Evolutionary conservation across 2,888 invertebrate species (phyloP), one percentile per base, ranked within the genome.

Genomic region (Andricus curvator): DNA sequence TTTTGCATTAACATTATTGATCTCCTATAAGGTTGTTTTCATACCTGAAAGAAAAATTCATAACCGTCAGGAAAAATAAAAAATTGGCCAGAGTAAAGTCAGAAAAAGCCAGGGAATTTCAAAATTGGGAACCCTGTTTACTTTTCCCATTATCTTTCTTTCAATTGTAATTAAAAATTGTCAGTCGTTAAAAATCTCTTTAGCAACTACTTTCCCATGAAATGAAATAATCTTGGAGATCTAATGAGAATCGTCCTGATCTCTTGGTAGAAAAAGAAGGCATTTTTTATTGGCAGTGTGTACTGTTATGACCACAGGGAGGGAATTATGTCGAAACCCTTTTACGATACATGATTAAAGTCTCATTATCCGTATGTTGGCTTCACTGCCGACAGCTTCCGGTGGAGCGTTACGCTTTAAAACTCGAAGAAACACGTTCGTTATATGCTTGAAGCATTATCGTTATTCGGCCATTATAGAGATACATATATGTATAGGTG

Each of bases 391-490:
- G 6, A 70, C 74, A 81, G 80, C 82, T 83, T 82, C 82, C 80
- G 80, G 76, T 80, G 79, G 80, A 80, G 77, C 67, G 68, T 80
- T 81, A 80, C 82, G 78, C 81, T 51, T 81, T 68, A 64, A 70
- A 84, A 78, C 78, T 41, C 80, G 79, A 80, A 78, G 81, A 70
- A 81, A 82, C 70, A 70, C 68, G 68, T 70, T 70, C 70, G 51
- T 70, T 70, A 70, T 70, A 51, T 70, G 51, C 70, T 70, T 48
- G 74, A 74, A 83, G 66, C 80, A 80, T 84, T 78, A 80, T 84
- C 85, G 85, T 86, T 85, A 86, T 85, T 85, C 83, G 83, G 83
- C 78, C 65, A 83, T 83, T 84, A 84, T 51, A 70, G 70, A 33
- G 51, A 25, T 33, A 56, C 51, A 33, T 56, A 70, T 48, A 48